Evolutionary conservation across 2,113 vertebrate species (phyloP), one percentile per base, ranked within the genome.

Genomic region (Poeciliopsis occidentalis): DNA sequence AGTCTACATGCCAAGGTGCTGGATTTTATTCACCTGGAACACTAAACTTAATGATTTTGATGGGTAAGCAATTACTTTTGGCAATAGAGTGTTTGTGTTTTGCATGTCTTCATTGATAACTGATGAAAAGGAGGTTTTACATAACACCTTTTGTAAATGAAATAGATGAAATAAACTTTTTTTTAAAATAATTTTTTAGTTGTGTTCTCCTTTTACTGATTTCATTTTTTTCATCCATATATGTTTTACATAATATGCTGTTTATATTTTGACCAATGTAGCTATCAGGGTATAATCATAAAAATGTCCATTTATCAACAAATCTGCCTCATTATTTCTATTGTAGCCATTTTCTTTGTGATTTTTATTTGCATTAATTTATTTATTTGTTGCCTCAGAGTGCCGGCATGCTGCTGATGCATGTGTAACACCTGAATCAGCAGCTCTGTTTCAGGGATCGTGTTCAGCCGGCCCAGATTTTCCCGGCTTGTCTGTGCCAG

Each of bases 381-480:
- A 19, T 37, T n/a, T 37, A 19, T 41, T 8, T 41, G 65, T 80
- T 19, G 60, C 75, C 75, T 77, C 27, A 66, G 57, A 76, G 67
- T 62, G 78, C 76, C 77, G 39, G 51, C 75, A 69, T 75, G 76
- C 85, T 61, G 78, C 80, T 65, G 78, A 78, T 44, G 63, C 54
- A 80, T 80, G 78, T 79, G 79, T 76, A 87, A 76, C 81, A 71
- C 72, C 78, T 78, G 64, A 87, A 78, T 74, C 81, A 15, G 80
- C 69, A 68, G 87, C 75, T 91, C 84, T 15, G 79, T 92, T 90
- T 91, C 92, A 82, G 64, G 81, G 89, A 92, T 93, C 89, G 5
- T 79, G 80, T 94, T 92, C 69, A 75, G 69, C 84, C 80, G 85
- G 85, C 87, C 90, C 88, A 85, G 75, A 87, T 92, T 91, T 86